Percentiles rank a stretch among this genome's conserved stretches.
Evolutionary conservation across 2,113 vertebrate species (phyloP).

Genomic region (Ictalurus punctatus): DNA sequence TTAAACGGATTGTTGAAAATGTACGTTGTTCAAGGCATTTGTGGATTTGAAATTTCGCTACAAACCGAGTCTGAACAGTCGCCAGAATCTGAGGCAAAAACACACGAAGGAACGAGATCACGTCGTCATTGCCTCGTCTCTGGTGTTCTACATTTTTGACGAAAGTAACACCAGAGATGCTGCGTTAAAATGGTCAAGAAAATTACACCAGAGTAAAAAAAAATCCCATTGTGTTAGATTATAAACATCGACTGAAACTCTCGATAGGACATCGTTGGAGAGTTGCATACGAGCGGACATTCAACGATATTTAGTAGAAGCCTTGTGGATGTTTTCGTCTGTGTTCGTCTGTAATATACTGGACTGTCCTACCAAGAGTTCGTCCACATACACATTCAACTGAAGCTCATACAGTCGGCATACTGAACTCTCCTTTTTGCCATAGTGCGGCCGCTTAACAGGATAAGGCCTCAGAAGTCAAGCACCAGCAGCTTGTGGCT

Average conservation of each 20-base stretch:
- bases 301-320: background rate
- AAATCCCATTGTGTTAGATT: constrained; percentile 51
- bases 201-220: constrained; percentile 30
- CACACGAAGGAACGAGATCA: too few species aligned
- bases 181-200: constrained; percentile 35
- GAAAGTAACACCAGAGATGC: constrained; percentile 40
- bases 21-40: too few species aligned
- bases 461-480: constrained; percentile 48
- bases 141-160: constrained; percentile 41
- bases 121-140: too few species aligned
- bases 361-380: constrained; percentile 32
- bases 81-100: too few species aligned
- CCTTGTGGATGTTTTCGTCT: background rate
- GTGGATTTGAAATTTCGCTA: too few species aligned
- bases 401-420: constrained; percentile 24
- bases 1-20: too few species aligned
- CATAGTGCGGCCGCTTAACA: constrained; percentile 31
- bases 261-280: constrained; percentile 6
- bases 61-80: too few species aligned
- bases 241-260: background rate
- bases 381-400: constrained; percentile 35
- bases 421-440: constrained; percentile 29
- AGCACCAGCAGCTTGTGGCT: constrained; percentile 46
- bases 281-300: background rate
- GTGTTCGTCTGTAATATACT: background rate